phyloP scores from a whole-genome alignment of 2,888 invertebrate genomes.

The Drosophila atripex region DNA sequence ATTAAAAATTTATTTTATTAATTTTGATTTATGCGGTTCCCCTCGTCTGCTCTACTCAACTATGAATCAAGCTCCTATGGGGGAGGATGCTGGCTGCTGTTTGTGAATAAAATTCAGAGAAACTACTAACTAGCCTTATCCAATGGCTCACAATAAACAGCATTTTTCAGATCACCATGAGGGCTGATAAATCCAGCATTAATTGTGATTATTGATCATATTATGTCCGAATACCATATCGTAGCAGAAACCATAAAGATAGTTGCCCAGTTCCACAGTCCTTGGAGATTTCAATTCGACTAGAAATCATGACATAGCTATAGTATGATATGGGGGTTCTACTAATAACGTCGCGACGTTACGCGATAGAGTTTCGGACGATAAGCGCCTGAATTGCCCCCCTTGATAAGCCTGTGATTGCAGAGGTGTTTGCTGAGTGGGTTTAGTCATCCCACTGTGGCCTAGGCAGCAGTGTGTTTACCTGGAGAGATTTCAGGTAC shows the following conservation, averaged over 20 bases:
- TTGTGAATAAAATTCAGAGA: neutral
- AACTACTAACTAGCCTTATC: too few species aligned
- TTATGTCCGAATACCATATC: constrained; percentile 18
- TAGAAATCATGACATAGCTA: constrained; percentile 61
- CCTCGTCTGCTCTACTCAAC: neutral
- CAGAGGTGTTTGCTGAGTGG: constrained; percentile 25
- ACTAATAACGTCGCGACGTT: constrained; percentile 32
- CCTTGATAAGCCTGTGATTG: constrained; percentile 50
- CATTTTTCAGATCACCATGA: constrained; percentile 29
- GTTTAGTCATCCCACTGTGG: constrained; percentile 30
- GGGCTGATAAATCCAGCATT: constrained; percentile 21
- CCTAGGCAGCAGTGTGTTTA: neutral
- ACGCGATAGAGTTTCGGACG: constrained; percentile 31
- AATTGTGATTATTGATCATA: constrained; percentile 25
- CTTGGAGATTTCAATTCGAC: constrained; percentile 41
- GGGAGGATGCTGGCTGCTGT: neutral
- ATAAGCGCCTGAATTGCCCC: constrained; percentile 44
- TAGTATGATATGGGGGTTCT: constrained; percentile 25
- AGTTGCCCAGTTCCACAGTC: constrained; percentile 14
- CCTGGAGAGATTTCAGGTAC: neutral
- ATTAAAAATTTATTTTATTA: constrained; percentile 59
- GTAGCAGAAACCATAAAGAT: constrained; percentile 27
- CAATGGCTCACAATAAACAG: too few species aligned
- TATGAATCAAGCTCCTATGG: constrained; percentile 38
- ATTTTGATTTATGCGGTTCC: constrained; percentile 37